Base-by-base conservation (phyloP, 2,888 invertebrate genomes). In the Scaptomyza tumidula region DNA sequence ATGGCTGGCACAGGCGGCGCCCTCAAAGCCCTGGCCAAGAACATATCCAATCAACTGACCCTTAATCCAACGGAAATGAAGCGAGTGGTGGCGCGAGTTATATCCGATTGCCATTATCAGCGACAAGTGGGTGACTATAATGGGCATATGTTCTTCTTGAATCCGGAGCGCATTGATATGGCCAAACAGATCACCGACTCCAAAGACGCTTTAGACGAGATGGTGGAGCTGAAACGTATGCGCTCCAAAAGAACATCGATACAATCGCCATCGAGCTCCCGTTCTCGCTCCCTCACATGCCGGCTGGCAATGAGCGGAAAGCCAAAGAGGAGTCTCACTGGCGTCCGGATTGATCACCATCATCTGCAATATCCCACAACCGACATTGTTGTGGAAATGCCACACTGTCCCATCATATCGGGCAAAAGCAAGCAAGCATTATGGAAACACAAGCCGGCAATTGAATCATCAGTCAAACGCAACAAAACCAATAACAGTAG, bases 141-240 rank as follows among this genome's bases (percentile, higher is more conserved):
- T 39, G 76, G 76, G 0, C 72, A 78, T 16, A 71, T 74, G 79
- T 83, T 81, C 52, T 83, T 60, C 31, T 63, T 76, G 46, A 74
- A 71, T 45, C 79, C 79, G 10, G 72, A 81, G 2, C 73, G 71
- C 2, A 35, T 81, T 9, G 67, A 87, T n/a, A 55, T 83, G 52
- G 43, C 64, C 27, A 43, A 85, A 2, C 70, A 81, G 41, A 69
- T 83, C 9, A 46, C 62, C 1, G 61, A 78, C 19, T 82, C 87
- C 16, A 87, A 87, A 55, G 87, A 85, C 52, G 82, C 85, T 1
- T 64, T 83, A 37, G 87, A 83, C 6, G 82, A 81, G 7, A 52
- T 83, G 44, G 1, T 81, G 6, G 46, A 65, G 3, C 49, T 58
- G 11, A 69, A 69, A 19, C 58, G 19, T 1, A 11, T 24, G 1